Percentiles rank a stretch among this genome's conserved stretches.
Conservation (phyloP, 2,797 vertebrate genomes). For the Lithobates pipiens region DNA sequence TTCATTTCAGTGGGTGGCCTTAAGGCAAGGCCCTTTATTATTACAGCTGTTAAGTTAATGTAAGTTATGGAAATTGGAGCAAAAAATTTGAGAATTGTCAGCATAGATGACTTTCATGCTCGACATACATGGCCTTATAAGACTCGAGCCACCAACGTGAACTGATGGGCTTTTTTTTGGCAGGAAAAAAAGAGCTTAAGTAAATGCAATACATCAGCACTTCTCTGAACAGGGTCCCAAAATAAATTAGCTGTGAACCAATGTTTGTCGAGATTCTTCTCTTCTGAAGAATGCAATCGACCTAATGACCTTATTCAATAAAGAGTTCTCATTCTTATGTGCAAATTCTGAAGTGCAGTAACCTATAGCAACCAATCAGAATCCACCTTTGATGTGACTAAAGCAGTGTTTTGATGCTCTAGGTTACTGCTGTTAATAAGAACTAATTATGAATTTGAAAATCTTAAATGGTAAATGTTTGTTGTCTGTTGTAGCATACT, state of each 20-base stretch:
- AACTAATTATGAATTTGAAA: neutral
- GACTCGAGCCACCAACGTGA: too few relatives aligned
- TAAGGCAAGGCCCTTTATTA: too few relatives aligned
- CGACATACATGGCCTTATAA: neutral
- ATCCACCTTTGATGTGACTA: neutral
- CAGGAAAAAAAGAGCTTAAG: too few relatives aligned
- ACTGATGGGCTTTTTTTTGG: too few relatives aligned
- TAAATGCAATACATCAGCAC: neutral
- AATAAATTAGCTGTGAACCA: neutral
- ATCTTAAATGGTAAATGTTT: too few relatives aligned
- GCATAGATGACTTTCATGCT: neutral
- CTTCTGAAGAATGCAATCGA: neutral
- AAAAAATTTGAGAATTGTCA: too few relatives aligned
- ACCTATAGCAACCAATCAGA: neutral
- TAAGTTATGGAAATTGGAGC: too few relatives aligned
- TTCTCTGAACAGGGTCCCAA: neutral
- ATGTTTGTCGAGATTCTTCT: neutral
- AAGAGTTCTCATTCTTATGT: neutral
- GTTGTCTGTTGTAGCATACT: too few relatives aligned
- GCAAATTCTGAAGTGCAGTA: neutral
- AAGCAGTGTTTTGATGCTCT: neutral
- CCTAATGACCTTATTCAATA: neutral
- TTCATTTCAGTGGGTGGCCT: too few relatives aligned
- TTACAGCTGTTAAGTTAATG: too few relatives aligned
- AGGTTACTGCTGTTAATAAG: neutral